Base-by-base conservation (phyloP, 2,113 vertebrate species). In the Herpetotheres cachinnans region DNA sequence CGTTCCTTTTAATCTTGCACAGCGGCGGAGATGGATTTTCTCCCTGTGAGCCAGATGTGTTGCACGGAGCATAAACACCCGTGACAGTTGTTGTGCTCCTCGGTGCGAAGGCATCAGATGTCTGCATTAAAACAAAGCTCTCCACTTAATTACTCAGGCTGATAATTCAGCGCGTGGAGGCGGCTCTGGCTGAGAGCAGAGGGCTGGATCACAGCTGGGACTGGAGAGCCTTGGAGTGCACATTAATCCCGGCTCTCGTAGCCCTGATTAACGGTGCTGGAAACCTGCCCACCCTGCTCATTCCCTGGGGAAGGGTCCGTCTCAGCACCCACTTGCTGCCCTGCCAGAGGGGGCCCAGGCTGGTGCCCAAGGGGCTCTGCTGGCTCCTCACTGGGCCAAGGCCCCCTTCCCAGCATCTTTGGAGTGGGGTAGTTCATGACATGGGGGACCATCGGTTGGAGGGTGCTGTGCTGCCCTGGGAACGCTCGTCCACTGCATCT, bases 41-140 rank as follows among this genome's bases (percentile, higher is more conserved):
- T 97, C 94, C 91, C 89, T 67, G 49, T 62, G 96, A 95, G 93
- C 97, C 96, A 97, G 97, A 96, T 97, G 97, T 97, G 97, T 77
- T 77, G 95, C 93, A 72, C 7, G 6, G 94, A 95, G 94, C 96
- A 81, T 93, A 95, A 97, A 96, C 94, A 93, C 93, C 90, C 89
- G 29, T 54, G 91, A 94, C 97, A 95, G 95, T 91, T 93, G 87
- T 81, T 87, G 94, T 93, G 91, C 89, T 95, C 94, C 82, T 86
- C 15, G 13, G 92, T 95, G 93, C 8, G 52, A 93, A 96, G 94
- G 96, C 95, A 95, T 97, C 97, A 96, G 96, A 93, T 95, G 95
- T 91, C 96, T 94, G 93, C 96, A 81, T 95, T 96, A 97, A 97
- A 96, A 79, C 96, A 97, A 95, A 96, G 93, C 96, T 97, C 95